Base-by-base conservation (phyloP, 2,888 invertebrate genomes). In the Syritta pipiens region DNA sequence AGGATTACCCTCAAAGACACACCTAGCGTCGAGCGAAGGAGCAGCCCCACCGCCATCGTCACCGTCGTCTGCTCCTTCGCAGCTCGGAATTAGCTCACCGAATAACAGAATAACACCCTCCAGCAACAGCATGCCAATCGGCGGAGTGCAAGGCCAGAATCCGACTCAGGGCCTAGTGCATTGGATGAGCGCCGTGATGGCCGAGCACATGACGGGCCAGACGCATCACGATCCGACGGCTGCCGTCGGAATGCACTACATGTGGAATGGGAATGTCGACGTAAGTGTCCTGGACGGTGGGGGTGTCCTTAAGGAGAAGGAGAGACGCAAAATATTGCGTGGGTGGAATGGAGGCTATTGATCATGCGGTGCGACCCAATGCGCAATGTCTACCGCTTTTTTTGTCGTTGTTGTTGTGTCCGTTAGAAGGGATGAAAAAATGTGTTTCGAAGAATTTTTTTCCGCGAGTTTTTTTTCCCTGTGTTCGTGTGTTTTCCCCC, bases 181-280 rank as follows among this genome's bases (percentile, higher is more conserved):
- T 91, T 97, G 97, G 97, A 96, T 97, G 96, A 96, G 96, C 87
- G 89, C 89, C 32, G 96, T 97, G 86, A 97, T 97, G 97, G 96
- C 97, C 74, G 97, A 97, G 87, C 96, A 97, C 88, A 96, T 96
- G 93, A 96, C 96, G 89, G 88, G 89, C 0, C 93, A 94, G 74
- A 93, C 93, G 83, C 95, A 95, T 84, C 94, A 95, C 85, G 89
- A 89, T 86, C 89, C 89, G 55, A 85, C 89, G 9, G 87, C 87
- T 22, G 88, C 88, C 19, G 89, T 89, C 63, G 88, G 88, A 60
- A 89, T 89, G 89, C 89, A 89, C 81, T 89, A 89, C 81, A 89
- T 89, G 89, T 89, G 89, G 89, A 89, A 89, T 83, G 89, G 89
- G 48, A 82, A 84, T 20, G 86, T 89, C 30, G 89, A 89, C 82